These are phyloP conservation scores for Ispidina picta DNA, from an alignment of 2,797 vertebrate genomes.

Conservation along the genomic window DNA sequence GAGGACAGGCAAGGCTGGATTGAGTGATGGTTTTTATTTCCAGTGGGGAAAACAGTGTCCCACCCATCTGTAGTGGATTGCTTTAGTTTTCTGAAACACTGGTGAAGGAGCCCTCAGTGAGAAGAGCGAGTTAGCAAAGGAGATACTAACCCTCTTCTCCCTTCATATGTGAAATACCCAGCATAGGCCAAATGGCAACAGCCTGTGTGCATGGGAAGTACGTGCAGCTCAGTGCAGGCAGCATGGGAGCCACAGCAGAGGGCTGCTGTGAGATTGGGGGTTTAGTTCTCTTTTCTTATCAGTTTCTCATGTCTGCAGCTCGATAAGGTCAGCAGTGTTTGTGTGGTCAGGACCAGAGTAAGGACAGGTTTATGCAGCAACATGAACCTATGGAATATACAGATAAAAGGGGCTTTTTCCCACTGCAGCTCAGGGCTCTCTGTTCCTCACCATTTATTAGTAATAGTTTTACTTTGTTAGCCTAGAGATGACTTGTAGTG, in stretches of 20 bases:
- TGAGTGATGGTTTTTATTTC: too few relatives aligned
- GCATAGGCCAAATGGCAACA: not conserved
- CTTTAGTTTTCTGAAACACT: too few relatives aligned
- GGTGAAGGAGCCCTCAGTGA: not conserved
- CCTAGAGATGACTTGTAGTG: not conserved
- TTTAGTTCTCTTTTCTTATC: slow-evolving; percentile 12
- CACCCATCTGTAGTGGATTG: too few relatives aligned
- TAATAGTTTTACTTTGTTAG: not conserved
- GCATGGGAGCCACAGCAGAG: not conserved
- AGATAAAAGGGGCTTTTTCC: not conserved
- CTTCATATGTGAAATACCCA: not conserved
- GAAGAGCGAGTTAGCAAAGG: not conserved
- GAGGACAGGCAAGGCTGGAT: too few relatives aligned
- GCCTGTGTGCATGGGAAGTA: not conserved
- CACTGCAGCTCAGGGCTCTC: not conserved
- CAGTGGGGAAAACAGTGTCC: too few relatives aligned
- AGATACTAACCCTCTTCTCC: not conserved
- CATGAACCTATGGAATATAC: not conserved
- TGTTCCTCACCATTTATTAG: not conserved
- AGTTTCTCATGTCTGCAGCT: not conserved
- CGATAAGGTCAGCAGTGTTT: not conserved
- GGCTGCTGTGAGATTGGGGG: not conserved
- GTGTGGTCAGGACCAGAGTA: not conserved
- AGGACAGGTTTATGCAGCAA: not conserved
- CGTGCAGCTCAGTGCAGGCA: not conserved